Conservation (phyloP, 2,113 vertebrate species). For the Chrysochloris asiatica region DNA sequence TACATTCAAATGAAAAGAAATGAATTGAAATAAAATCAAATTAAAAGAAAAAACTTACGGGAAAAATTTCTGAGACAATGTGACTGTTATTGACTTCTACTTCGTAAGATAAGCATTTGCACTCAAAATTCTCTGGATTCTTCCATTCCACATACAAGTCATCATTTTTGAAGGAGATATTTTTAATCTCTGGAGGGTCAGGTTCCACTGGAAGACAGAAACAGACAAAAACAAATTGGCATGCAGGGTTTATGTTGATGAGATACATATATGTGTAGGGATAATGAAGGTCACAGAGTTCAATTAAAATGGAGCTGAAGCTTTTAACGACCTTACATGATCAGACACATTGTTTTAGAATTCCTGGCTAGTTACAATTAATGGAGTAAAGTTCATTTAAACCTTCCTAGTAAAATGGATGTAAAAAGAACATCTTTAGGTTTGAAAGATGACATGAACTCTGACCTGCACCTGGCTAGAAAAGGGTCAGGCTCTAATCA, state of each 20-base stretch:
- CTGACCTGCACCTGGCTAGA: conserved; percentile 16
- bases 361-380: conserved; percentile 49
- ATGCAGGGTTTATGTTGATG: conserved; percentile 36
- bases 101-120: conserved; percentile 70
- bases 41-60: conserved; percentile 46
- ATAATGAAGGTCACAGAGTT: conserved; percentile 43
- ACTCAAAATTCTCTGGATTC: conserved; percentile 69
- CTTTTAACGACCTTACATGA: conserved; percentile 42
- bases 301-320: conserved; percentile 53
- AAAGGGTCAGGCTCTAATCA: neutral
- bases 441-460: conserved; percentile 27
- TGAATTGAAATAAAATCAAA: conserved; percentile 22
- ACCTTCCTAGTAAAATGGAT: conserved; percentile 17
- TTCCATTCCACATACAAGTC: conserved; percentile 68
- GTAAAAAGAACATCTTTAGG: conserved; percentile 21
- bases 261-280: neutral
- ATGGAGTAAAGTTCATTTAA: conserved; percentile 51
- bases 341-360: conserved; percentile 46
- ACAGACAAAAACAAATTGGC: conserved; percentile 34
- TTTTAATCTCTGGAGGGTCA: conserved; percentile 72
- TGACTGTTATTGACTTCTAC: conserved; percentile 73
- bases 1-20: conserved; percentile 47
- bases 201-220: conserved; percentile 77
- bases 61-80: neutral
- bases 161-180: conserved; percentile 57